phyloP scores from a whole-genome alignment of 2,888 invertebrate species.

The Dynastes grantii region DNA sequence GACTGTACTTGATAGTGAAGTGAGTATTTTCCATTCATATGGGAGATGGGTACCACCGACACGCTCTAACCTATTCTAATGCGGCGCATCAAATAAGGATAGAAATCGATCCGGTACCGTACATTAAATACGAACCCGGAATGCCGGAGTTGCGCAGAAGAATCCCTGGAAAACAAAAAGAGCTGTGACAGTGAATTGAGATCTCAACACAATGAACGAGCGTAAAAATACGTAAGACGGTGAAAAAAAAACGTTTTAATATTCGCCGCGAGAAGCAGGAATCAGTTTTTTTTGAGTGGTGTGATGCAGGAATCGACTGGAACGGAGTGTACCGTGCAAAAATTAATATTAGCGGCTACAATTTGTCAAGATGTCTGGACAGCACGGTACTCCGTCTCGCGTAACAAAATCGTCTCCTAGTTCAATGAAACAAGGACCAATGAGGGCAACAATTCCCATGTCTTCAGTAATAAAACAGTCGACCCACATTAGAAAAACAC shows the following conservation, averaged over 20 bases:
- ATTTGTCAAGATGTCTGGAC: constrained; percentile 71
- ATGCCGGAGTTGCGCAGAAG: constrained; percentile 55
- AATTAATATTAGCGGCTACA: constrained; percentile 46
- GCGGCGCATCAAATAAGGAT: constrained; percentile 22
- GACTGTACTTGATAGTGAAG: constrained; percentile 58
- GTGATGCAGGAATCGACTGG: constrained; percentile 47
- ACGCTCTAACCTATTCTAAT: constrained; percentile 16
- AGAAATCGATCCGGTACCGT: constrained; percentile 43
- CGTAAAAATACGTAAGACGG: constrained; percentile 51
- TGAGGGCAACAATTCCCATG: constrained; percentile 85
- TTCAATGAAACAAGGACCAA: constrained; percentile 78
- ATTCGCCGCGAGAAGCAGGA: constrained; percentile 27
- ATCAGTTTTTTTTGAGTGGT: constrained; percentile 30
- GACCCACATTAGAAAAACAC: constrained; percentile 74
- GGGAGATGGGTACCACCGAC: constrained; percentile 22
- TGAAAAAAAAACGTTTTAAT: constrained; percentile 29
- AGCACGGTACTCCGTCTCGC: constrained; percentile 68
- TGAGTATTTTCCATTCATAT: constrained; percentile 52
- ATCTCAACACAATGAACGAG: constrained; percentile 61
- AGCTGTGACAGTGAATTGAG: constrained; percentile 53
- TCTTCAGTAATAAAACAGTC: constrained; percentile 80
- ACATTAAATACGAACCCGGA: constrained; percentile 47
- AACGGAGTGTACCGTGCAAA: constrained; percentile 37
- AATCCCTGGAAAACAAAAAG: constrained; percentile 57
- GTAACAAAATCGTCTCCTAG: constrained; percentile 81